Evolutionary conservation across 1,140 invertebrate genomes (phyloP).

Genomic region (Zeugodacus cucurbitae): DNA sequence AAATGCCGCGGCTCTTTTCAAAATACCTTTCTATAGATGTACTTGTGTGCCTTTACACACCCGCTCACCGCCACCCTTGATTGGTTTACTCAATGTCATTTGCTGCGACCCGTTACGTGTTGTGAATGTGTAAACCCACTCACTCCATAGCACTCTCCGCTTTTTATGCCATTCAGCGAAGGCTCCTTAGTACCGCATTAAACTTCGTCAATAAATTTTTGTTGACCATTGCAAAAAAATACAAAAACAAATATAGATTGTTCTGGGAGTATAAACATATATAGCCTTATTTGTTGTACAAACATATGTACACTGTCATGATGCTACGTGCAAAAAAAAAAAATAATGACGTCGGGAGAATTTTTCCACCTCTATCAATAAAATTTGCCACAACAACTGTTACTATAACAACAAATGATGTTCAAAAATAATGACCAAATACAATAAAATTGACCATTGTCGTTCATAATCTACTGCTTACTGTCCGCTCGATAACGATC

Average conservation of each 20-base stretch:
- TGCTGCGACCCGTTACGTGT: background rate
- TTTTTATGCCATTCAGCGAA: background rate
- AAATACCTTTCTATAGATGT: background rate
- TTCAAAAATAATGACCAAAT: slow-evolving; percentile 17
- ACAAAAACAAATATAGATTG: background rate
- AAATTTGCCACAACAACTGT: slow-evolving; percentile 34
- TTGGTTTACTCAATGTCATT: too few relatives aligned
- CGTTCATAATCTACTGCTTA: slow-evolving; percentile 4
- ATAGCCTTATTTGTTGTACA: background rate
- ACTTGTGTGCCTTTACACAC: background rate
- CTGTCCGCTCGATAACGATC: background rate
- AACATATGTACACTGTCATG: background rate
- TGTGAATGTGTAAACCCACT: background rate
- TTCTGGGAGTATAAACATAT: background rate
- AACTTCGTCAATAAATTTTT: background rate
- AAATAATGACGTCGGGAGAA: background rate
- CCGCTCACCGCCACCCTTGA: background rate
- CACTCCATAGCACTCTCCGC: too few relatives aligned
- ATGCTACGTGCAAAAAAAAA: background rate
- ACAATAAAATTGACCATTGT: slow-evolving; percentile 27
- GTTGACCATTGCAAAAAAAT: background rate
- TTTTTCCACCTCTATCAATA: background rate
- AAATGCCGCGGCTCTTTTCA: background rate
- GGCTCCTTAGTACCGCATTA: background rate
- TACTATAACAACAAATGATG: slow-evolving; percentile 16